A percentile compares a stretch with the other conserved stretches of the same genome.
Conservation (phyloP, 1,140 invertebrate species). For the Diachasmimorpha longicaudata region DNA sequence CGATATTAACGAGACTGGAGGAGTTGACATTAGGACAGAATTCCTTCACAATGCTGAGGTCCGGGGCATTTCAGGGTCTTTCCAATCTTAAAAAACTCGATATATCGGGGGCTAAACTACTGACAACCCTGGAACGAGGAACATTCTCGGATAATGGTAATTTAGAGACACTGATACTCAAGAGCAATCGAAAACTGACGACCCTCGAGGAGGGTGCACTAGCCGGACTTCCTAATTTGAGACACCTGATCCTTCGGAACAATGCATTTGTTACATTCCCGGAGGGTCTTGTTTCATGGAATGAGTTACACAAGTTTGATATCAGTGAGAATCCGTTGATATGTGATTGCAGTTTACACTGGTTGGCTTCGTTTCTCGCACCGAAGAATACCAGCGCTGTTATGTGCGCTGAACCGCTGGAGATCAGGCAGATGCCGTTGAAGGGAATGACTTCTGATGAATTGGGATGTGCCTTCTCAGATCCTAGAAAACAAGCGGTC, state of each 20-base stretch:
- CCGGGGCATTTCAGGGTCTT: slow-evolving; percentile 77
- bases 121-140: slow-evolving; percentile 75
- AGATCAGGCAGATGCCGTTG: slow-evolving; percentile 73
- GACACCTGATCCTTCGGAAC: slow-evolving; percentile 76
- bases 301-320: slow-evolving; percentile 76
- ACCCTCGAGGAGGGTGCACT: slow-evolving; percentile 77
- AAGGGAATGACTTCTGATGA: slow-evolving; percentile 74
- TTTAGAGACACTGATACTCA: slow-evolving; percentile 77
- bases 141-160: slow-evolving; percentile 82
- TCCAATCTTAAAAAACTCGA: slow-evolving; percentile 77
- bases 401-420: slow-evolving; percentile 75
- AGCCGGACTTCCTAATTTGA: slow-evolving; percentile 77
- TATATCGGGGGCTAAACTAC: slow-evolving; percentile 74
- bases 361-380: slow-evolving; percentile 78
- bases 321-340: slow-evolving; percentile 82
- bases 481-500: slow-evolving; percentile 78
- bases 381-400: slow-evolving; percentile 77
- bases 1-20: slow-evolving; percentile 75
- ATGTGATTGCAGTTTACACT: slow-evolving; percentile 82
- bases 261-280: slow-evolving; percentile 77
- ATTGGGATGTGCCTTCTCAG: slow-evolving; percentile 77
- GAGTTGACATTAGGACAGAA: slow-evolving; percentile 84
- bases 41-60: slow-evolving; percentile 72
- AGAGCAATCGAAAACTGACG: slow-evolving; percentile 76
- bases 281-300: slow-evolving; percentile 79